phyloP scores from a whole-genome alignment of 2,888 invertebrate genomes.

The Stictocephala bisonia region DNA sequence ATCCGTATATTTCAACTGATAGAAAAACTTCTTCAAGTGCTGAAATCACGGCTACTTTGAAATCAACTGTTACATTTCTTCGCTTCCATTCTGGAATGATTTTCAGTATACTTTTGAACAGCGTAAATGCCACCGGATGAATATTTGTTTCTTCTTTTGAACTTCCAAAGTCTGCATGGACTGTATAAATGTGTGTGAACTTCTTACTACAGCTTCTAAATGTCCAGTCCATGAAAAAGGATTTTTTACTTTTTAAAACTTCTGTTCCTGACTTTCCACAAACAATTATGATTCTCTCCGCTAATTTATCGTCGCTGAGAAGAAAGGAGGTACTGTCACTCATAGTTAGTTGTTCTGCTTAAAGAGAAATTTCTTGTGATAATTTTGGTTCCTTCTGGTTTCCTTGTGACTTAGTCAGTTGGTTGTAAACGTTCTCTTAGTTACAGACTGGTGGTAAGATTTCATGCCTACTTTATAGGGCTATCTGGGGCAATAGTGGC shows the following conservation, averaged over 20 bases:
- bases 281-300: neutral
- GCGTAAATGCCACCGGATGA: neutral
- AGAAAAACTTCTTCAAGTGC: too few relatives aligned
- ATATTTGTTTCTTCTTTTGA: conserved; percentile 18
- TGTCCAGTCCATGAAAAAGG: conserved; percentile 9
- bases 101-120: too few relatives aligned
- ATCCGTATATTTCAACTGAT: too few relatives aligned
- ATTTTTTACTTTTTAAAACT: neutral
- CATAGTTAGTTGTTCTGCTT: neutral
- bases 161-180: conserved; percentile 9
- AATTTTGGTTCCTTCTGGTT: neutral
- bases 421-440: too few relatives aligned
- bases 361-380: neutral
- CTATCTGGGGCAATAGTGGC: too few relatives aligned
- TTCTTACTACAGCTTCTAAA: conserved; percentile 1
- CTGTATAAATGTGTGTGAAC: neutral
- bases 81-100: too few relatives aligned
- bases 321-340: neutral
- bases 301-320: too few relatives aligned
- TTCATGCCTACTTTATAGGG: too few relatives aligned
- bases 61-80: too few relatives aligned
- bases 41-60: too few relatives aligned
- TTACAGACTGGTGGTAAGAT: too few relatives aligned
- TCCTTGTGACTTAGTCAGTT: neutral
- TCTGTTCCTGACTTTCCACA: neutral